Percentiles rank a stretch among this genome's conserved stretches.
phyloP scores from a whole-genome alignment of 2,797 vertebrate genomes.

The Danio choprae region DNA sequence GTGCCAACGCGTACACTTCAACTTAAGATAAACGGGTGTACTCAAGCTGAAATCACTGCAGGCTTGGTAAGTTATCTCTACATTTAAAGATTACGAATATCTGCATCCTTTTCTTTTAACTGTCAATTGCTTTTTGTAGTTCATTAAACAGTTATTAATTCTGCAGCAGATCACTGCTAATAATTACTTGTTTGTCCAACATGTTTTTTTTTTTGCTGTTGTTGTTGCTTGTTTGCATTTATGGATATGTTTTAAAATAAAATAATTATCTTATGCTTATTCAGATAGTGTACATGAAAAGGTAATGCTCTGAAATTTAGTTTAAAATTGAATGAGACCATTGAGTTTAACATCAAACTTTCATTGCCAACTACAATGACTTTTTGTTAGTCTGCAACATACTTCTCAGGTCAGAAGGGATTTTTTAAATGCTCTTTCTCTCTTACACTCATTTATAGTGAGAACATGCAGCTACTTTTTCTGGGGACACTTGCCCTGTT shows the following conservation, averaged over 20 bases:
- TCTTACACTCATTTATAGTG: slow-evolving; percentile 16
- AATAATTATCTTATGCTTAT: not conserved
- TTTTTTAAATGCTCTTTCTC: not conserved
- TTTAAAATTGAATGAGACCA: not conserved
- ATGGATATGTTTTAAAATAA: not conserved
- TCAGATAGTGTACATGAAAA: not conserved
- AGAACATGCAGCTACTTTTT: slow-evolving; percentile 67
- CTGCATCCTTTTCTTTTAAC: not conserved
- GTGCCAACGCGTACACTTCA: slow-evolving; percentile 68
- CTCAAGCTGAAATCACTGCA: not conserved
- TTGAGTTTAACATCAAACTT: not conserved
- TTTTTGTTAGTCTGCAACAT: not conserved
- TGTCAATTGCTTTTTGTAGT: not conserved
- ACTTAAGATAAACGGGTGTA: slow-evolving; percentile 7
- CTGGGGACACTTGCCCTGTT: slow-evolving; percentile 61
- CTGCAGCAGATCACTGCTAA: not conserved
- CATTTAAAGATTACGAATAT: not conserved
- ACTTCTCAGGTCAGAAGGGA: not conserved
- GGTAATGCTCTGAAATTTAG: not conserved
- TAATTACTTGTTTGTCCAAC: not conserved
- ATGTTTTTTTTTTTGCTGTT: not conserved
- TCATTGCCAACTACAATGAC: not conserved
- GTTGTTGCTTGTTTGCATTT: not conserved
- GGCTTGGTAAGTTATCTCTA: slow-evolving; percentile 58
- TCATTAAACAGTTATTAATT: not conserved